Evolutionary conservation across 2,888 invertebrate genomes (phyloP).

Genomic region (Hyles lineata): DNA sequence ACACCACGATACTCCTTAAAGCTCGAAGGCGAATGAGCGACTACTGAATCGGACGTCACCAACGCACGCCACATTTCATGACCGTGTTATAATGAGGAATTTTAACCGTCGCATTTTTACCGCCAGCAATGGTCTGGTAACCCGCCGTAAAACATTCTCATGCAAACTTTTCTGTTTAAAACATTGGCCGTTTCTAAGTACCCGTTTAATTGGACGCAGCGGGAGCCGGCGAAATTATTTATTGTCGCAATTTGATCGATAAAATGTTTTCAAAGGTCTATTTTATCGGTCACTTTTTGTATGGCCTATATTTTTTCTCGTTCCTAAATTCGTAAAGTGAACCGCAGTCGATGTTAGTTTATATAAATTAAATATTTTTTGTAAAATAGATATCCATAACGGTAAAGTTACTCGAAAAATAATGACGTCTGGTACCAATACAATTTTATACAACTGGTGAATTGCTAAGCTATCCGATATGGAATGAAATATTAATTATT

Average conservation of each 20-base stretch:
- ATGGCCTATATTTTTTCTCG: background rate
- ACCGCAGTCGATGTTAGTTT: no score
- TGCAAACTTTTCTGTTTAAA: conserved; percentile 32
- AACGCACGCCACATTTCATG: conserved; percentile 46
- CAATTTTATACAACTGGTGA: no score
- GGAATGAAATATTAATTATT: no score
- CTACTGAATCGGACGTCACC: background rate
- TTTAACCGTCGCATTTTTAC: conserved; percentile 39
- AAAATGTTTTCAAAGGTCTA: conserved; percentile 5
- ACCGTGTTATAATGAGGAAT: conserved; percentile 39
- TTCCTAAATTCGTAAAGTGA: no score
- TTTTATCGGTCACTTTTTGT: background rate
- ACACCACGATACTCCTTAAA: no score
- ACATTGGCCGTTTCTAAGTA: conserved; percentile 18
- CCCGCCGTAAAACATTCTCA: conserved; percentile 41
- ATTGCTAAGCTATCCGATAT: no score
- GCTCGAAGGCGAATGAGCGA: no score
- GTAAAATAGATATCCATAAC: no score
- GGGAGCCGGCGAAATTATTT: conserved; percentile 1
- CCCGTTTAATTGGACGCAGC: conserved; percentile 20
- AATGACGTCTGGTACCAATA: no score
- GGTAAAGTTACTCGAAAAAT: no score
- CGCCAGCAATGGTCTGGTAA: conserved; percentile 39
- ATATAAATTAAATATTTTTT: no score
- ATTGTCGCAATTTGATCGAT: background rate